Percentiles rank a stretch among this genome's conserved stretches.
Evolutionary conservation across 1,140 invertebrate species (phyloP).

Genomic region (Procambarus clarkii): DNA sequence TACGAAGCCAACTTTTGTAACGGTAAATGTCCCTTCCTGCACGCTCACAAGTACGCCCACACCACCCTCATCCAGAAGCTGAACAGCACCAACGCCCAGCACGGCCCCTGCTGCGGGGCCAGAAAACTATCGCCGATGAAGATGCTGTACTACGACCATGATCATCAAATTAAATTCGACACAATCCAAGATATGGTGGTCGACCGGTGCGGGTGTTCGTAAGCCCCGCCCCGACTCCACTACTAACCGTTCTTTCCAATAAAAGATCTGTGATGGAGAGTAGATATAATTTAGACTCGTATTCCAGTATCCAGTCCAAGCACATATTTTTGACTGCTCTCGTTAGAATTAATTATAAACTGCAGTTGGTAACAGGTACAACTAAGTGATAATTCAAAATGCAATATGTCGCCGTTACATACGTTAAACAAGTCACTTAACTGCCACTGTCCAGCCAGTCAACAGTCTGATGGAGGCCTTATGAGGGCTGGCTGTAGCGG

Average conservation of each 20-base stretch:
- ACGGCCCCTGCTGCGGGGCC: slow-evolving; percentile 91
- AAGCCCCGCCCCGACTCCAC: slow-evolving; percentile 74
- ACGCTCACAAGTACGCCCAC: slow-evolving; percentile 93
- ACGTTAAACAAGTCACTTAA: neutral
- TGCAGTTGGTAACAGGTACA: neutral
- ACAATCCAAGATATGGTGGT: slow-evolving; percentile 94
- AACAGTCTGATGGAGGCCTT: neutral
- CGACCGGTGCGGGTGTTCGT: slow-evolving; percentile 93
- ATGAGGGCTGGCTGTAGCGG: neutral
- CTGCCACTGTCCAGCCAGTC: neutral
- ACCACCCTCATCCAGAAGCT: slow-evolving; percentile 92
- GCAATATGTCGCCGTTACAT: neutral
- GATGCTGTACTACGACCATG: slow-evolving; percentile 94
- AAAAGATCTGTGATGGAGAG: slow-evolving; percentile 51
- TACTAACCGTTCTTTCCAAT: neutral
- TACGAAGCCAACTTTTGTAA: slow-evolving; percentile 98
- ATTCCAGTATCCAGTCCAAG: slow-evolving; percentile 26
- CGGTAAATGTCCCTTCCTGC: slow-evolving; percentile 93
- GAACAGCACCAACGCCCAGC: slow-evolving; percentile 79
- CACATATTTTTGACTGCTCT: neutral
- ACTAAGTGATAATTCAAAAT: neutral
- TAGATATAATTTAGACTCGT: slow-evolving; percentile 27
- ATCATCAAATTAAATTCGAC: slow-evolving; percentile 91
- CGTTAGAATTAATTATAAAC: neutral
- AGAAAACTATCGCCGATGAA: slow-evolving; percentile 91